Conservation (phyloP, 1,140 invertebrate genomes). For the Branchinecta lynchi region DNA sequence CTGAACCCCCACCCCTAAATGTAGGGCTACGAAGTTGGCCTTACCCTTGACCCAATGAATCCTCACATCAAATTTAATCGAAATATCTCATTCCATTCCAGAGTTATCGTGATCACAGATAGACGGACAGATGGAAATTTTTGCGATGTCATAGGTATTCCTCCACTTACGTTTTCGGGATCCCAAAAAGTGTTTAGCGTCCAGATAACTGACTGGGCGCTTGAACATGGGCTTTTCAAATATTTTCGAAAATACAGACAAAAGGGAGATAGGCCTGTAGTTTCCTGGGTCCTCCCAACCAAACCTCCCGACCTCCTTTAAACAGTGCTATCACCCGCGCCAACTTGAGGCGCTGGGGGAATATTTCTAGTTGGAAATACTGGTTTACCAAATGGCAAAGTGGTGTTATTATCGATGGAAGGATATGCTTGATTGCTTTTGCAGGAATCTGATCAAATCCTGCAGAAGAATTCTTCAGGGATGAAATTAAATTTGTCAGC, state of each 20-base stretch:
- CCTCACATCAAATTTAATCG: too few species aligned
- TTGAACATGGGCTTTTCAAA: conserved; percentile 2
- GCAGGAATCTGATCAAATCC: too few species aligned
- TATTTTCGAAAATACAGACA: conserved; percentile 2
- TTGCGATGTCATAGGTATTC: too few species aligned
- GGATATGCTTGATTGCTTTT: neutral
- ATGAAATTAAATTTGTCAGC: neutral
- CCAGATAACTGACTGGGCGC: neutral
- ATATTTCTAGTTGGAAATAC: neutral
- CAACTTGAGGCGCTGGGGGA: neutral
- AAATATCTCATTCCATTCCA: too few species aligned
- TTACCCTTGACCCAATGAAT: too few species aligned
- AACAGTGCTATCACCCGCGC: neutral
- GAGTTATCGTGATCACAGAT: too few species aligned
- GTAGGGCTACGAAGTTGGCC: too few species aligned
- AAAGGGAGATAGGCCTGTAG: conserved; percentile 4
- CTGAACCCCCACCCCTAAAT: too few species aligned
- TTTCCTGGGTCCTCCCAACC: conserved; percentile 2
- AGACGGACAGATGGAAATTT: too few species aligned
- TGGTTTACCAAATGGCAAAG: neutral
- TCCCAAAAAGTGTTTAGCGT: conserved; percentile 1
- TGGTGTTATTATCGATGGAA: neutral
- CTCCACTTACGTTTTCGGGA: too few species aligned
- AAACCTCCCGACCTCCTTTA: conserved; percentile 9
- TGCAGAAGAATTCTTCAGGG: conserved; percentile 1